These are phyloP conservation scores for Eupithecia abbreviata DNA, from an alignment of 2,888 invertebrate species.

Conservation along the genomic window DNA sequence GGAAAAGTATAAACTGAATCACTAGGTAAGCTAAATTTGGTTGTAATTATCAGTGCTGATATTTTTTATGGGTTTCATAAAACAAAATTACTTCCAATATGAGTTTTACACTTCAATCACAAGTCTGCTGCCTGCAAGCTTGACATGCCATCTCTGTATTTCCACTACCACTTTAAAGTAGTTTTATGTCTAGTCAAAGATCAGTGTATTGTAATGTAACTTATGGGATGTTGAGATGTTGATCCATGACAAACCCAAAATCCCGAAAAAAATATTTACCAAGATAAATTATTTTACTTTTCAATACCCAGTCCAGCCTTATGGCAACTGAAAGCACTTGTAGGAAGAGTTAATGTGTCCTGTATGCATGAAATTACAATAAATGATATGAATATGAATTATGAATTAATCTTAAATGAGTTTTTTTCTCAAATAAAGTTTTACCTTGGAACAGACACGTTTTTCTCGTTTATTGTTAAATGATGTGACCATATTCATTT, in stretches of 20 bases:
- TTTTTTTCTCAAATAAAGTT: neutral
- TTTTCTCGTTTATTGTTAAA: neutral
- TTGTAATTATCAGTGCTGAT: neutral
- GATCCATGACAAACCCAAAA: neutral
- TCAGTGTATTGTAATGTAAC: neutral
- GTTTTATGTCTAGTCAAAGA: neutral
- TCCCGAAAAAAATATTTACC: neutral
- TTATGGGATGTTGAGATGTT: neutral
- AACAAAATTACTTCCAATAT: neutral
- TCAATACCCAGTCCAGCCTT: neutral
- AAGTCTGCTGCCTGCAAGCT: neutral
- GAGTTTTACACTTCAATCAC: neutral
- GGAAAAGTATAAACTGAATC: neutral
- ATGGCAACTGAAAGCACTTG: no score
- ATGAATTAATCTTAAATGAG: neutral
- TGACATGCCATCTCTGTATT: neutral
- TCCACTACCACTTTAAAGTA: neutral
- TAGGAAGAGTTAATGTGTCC: no score
- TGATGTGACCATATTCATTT: neutral
- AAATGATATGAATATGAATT: no score
- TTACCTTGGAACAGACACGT: neutral
- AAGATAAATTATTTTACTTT: neutral
- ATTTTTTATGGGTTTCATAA: neutral
- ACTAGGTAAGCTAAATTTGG: neutral
- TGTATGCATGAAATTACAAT: no score